Evolutionary conservation across 1,140 invertebrate genomes (phyloP).

Genomic region (Lepidurus apus): DNA sequence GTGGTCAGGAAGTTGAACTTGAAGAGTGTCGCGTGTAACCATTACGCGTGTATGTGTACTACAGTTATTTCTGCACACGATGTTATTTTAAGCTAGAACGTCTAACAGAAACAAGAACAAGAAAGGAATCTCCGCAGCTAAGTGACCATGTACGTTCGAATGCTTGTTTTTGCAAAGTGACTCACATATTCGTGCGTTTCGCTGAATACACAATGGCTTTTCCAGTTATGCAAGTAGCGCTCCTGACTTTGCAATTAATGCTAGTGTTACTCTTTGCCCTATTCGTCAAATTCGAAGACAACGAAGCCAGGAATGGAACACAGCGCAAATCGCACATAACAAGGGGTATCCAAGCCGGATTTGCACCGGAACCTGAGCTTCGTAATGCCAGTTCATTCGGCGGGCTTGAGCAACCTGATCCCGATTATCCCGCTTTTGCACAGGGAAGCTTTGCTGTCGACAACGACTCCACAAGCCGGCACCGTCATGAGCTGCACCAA

Average conservation of each 20-base stretch:
- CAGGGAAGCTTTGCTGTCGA: neutral
- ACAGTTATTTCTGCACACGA: too few relatives aligned
- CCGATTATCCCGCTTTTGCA: conserved; percentile 10
- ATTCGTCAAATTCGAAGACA: neutral
- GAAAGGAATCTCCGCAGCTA: neutral
- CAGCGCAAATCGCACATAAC: conserved; percentile 6
- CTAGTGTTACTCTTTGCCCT: neutral
- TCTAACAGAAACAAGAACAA: neutral
- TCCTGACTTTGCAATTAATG: neutral
- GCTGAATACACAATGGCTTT: neutral
- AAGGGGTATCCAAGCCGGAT: conserved; percentile 2
- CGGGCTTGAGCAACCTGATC: conserved; percentile 11
- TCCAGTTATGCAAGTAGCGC: neutral
- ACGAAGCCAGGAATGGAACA: neutral
- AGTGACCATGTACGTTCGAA: neutral
- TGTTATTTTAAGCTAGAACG: too few relatives aligned
- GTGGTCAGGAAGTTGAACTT: neutral
- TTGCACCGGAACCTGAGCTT: neutral
- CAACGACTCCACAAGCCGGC: neutral
- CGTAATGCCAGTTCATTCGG: neutral
- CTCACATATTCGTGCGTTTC: neutral
- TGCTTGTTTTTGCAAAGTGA: neutral
- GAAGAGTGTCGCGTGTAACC: neutral
- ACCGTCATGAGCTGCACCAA: neutral
- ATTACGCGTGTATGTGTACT: too few relatives aligned